A percentile compares a stretch with the other conserved stretches of the same genome.
Evolutionary conservation across 2,797 vertebrate species (phyloP).

Genomic region (Phylloscopus collybita): DNA sequence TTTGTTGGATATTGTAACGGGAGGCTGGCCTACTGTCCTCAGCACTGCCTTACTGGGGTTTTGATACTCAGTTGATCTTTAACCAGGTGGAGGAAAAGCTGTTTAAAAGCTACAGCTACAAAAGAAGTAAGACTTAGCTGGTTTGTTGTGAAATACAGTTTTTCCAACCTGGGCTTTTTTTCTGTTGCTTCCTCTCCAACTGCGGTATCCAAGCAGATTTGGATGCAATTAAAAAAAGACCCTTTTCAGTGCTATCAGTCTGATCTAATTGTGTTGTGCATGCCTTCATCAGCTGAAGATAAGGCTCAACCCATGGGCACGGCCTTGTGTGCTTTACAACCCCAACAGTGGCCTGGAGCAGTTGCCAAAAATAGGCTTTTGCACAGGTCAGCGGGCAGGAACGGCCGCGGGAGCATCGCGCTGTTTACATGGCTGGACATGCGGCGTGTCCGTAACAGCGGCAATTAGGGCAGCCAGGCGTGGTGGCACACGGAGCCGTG

Average conservation of each 20-base stretch:
- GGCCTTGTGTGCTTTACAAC: background rate
- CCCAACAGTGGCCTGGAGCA: conserved; percentile 21
- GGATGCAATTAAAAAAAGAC: background rate
- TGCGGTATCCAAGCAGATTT: background rate
- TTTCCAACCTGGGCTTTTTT: background rate
- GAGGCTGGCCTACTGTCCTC: background rate
- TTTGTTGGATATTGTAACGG: background rate
- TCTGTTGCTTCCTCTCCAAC: background rate
- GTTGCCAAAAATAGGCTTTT: conserved; percentile 76
- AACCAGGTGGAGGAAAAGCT: background rate
- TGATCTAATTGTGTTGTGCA: background rate
- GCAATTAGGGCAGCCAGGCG: conserved; percentile 47
- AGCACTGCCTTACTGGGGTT: background rate
- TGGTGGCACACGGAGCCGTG: background rate
- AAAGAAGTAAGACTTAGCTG: background rate
- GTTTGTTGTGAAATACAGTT: background rate
- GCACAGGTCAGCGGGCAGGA: conserved; percentile 72
- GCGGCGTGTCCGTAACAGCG: conserved; percentile 23
- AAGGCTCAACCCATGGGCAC: background rate
- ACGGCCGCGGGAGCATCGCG: conserved; percentile 41
- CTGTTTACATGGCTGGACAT: conserved; percentile 65
- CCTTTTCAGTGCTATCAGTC: background rate
- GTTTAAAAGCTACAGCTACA: background rate
- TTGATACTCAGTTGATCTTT: conserved; percentile 1
- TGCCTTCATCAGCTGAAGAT: background rate